phyloP scores from a whole-genome alignment of 2,797 vertebrate genomes.

The Scarus forsteni region DNA sequence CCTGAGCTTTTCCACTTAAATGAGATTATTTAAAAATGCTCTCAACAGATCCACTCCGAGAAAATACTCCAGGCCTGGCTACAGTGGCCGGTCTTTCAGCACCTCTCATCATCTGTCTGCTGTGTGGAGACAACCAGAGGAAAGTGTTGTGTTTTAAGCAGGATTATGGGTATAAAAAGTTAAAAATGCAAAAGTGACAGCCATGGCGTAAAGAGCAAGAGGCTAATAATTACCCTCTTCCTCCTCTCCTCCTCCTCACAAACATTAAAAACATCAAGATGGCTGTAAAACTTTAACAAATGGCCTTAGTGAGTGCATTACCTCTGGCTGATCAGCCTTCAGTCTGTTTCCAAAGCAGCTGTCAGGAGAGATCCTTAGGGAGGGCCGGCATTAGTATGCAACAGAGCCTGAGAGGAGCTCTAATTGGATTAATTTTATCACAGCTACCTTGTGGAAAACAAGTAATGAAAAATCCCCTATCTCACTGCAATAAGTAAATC shows the following conservation, averaged over 20 bases:
- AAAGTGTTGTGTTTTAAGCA: conserved; percentile 7
- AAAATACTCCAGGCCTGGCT: background rate
- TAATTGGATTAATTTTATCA: conserved; percentile 79
- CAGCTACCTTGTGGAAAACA: conserved; percentile 61
- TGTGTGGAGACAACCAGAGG: background rate
- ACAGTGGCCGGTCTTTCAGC: conserved; percentile 1
- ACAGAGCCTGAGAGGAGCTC: conserved; percentile 52
- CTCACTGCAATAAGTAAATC: conserved; percentile 56
- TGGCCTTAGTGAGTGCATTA: conserved; percentile 48
- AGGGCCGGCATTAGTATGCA: conserved; percentile 73
- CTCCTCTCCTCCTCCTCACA: conserved; percentile 24
- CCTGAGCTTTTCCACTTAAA: conserved; percentile 40
- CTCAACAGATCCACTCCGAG: conserved; percentile 10
- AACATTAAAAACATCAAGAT: conserved; percentile 45
- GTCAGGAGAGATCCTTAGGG: conserved; percentile 55
- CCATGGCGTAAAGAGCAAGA: conserved; percentile 15
- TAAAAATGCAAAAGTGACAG: conserved; percentile 27
- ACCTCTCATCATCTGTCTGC: conserved; percentile 1
- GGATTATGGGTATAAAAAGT: background rate
- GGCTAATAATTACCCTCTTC: conserved; percentile 27
- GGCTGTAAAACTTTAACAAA: conserved; percentile 58
- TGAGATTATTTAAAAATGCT: conserved; percentile 38
- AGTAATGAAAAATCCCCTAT: conserved; percentile 53
- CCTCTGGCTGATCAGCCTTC: conserved; percentile 57
- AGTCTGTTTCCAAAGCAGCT: conserved; percentile 64